Conservation (phyloP, 2,113 vertebrate species). For the Acrocephalus kingi region DNA sequence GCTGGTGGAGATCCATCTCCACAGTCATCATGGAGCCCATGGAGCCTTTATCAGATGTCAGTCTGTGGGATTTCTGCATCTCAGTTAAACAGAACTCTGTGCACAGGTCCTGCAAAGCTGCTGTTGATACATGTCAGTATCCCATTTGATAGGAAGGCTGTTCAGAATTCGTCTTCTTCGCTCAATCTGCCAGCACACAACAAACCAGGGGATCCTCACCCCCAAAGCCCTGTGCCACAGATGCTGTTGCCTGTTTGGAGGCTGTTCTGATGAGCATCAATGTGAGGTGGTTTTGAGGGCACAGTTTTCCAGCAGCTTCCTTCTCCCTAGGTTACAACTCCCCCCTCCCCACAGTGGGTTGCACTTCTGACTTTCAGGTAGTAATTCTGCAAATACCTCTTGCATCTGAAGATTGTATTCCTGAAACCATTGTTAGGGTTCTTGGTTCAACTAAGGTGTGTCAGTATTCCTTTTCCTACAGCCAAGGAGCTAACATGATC, state of each 20-base stretch:
- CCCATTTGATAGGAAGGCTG: neutral
- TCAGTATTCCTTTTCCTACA: conserved; percentile 36
- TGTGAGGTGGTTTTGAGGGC: neutral
- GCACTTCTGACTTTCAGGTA: conserved; percentile 53
- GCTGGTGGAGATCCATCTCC: neutral
- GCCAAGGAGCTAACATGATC: neutral
- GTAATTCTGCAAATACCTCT: conserved; percentile 68
- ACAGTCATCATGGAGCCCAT: neutral
- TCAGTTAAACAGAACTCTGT: neutral
- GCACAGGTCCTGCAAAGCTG: neutral
- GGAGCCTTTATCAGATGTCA: neutral
- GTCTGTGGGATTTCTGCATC: neutral
- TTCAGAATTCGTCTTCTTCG: neutral
- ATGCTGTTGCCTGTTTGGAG: neutral
- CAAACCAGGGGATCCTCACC: neutral
- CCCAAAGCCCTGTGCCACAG: neutral
- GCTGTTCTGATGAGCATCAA: neutral
- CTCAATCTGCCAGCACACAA: neutral
- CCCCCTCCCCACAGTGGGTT: neutral
- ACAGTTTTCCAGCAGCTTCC: neutral
- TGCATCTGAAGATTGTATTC: conserved; percentile 68
- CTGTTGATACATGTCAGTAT: neutral
- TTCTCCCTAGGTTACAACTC: neutral
- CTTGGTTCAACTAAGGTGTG: neutral
- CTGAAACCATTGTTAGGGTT: neutral